A percentile compares a stretch with the other conserved stretches of the same genome.
These are phyloP conservation scores for Dasypogon diadema DNA, from an alignment of 2,888 invertebrate species.

Conservation along the genomic window DNA sequence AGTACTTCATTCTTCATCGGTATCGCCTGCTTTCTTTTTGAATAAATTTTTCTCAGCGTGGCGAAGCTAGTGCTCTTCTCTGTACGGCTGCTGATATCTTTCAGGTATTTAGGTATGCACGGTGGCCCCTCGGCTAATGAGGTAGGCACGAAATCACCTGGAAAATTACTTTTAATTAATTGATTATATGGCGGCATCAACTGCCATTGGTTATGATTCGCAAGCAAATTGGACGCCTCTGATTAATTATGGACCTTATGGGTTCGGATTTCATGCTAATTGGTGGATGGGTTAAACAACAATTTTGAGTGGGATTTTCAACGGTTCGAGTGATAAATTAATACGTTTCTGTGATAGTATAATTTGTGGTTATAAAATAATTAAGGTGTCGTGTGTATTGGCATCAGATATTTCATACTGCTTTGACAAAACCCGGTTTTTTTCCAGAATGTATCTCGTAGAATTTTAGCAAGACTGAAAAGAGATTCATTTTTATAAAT, in stretches of 20 bases:
- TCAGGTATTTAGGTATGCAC: constrained; percentile 4
- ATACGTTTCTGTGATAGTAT: no score
- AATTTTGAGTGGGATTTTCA: not conserved
- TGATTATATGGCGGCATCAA: constrained; percentile 35
- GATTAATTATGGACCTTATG: constrained; percentile 21
- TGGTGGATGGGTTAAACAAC: not conserved
- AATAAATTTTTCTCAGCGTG: not conserved
- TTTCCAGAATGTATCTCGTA: no score
- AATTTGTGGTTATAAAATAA: no score
- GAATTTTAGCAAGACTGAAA: no score
- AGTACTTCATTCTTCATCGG: not conserved
- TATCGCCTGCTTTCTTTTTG: constrained; percentile 28
- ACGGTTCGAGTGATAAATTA: not conserved
- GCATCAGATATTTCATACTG: no score
- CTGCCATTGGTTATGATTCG: constrained; percentile 6
- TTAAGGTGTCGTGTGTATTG: no score
- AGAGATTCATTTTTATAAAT: no score
- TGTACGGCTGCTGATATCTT: constrained; percentile 20
- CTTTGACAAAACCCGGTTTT: no score
- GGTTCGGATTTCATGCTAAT: constrained; percentile 1
- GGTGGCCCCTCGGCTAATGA: constrained; percentile 46
- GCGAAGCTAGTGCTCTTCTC: not conserved
- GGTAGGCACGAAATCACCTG: constrained; percentile 42
- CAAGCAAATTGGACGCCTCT: constrained; percentile 18
- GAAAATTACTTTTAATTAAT: constrained; percentile 49